Conservation (phyloP, 2,888 invertebrate species). For the Thelaira solivaga region DNA sequence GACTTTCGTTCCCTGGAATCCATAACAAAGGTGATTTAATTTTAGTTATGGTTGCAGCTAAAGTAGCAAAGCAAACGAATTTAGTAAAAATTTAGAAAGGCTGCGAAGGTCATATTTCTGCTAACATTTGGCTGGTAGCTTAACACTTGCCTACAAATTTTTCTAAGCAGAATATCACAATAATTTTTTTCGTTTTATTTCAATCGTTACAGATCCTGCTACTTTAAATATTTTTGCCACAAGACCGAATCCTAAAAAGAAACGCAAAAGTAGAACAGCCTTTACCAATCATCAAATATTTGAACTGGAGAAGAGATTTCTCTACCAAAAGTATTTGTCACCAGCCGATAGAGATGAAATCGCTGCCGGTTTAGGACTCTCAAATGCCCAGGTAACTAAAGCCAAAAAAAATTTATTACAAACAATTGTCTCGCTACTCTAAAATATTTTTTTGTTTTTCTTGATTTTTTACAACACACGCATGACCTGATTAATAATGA, state of each 20-base stretch:
- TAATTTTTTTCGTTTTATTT: background rate
- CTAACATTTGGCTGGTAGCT: too few species aligned
- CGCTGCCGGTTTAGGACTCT: conserved; percentile 93
- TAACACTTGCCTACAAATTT: too few species aligned
- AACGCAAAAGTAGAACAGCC: conserved; percentile 96
- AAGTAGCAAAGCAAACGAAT: too few species aligned
- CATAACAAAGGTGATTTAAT: too few species aligned
- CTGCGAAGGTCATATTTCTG: too few species aligned
- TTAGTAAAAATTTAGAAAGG: too few species aligned
- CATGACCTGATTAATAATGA: conserved; percentile 9
- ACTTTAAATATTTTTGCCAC: conserved; percentile 93
- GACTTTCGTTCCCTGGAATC: too few species aligned
- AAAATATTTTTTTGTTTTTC: conserved; percentile 18
- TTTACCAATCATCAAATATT: conserved; percentile 99
- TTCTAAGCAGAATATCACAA: too few species aligned
- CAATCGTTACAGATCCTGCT: conserved; percentile 84
- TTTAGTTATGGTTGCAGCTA: too few species aligned
- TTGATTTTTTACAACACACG: conserved; percentile 16
- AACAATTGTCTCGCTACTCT: background rate
- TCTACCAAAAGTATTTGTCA: conserved; percentile 98
- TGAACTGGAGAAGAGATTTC: conserved; percentile 96
- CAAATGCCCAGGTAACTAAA: conserved; percentile 89
- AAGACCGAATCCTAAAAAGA: conserved; percentile 95
- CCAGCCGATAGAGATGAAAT: conserved; percentile 98
- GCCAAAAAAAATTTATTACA: background rate